These are phyloP conservation scores for Coracias cyanogaster DNA, from an alignment of 2,797 vertebrate species.

Conservation along the genomic window DNA sequence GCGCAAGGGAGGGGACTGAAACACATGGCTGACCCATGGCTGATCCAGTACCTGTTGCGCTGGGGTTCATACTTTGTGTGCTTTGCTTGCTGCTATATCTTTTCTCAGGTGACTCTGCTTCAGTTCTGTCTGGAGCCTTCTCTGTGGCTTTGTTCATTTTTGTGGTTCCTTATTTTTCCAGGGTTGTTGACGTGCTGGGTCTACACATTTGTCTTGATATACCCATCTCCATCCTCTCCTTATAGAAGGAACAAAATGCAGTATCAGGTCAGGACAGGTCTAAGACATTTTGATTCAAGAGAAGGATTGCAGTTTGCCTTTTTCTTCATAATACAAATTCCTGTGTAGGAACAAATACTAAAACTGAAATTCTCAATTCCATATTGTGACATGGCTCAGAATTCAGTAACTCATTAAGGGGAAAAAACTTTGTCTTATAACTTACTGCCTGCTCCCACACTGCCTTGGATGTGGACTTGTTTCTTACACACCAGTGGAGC, in stretches of 20 bases:
- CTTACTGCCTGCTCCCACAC: rapidly evolving
- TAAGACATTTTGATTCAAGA: neutral
- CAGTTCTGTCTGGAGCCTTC: neutral
- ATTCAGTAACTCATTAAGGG: neutral
- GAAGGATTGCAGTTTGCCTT: neutral
- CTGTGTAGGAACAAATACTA: neutral
- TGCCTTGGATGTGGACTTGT: neutral
- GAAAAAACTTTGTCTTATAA: neutral
- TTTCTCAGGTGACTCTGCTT: neutral
- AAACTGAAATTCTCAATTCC: neutral
- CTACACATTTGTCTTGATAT: neutral
- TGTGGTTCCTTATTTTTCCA: neutral
- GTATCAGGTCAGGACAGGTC: neutral
- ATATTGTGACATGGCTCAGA: neutral
- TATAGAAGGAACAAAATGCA: neutral
- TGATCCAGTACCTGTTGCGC: neutral
- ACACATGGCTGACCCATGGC: rapidly evolving
- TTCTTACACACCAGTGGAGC: neutral
- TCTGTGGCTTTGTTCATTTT: neutral
- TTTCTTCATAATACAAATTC: neutral
- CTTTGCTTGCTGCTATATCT: neutral
- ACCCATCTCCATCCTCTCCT: neutral
- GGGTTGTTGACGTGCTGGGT: neutral
- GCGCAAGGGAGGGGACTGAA: neutral
- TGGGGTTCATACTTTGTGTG: neutral